Base-by-base conservation (phyloP, 2,797 vertebrate species). In the Dicrostonyx torquatus region DNA sequence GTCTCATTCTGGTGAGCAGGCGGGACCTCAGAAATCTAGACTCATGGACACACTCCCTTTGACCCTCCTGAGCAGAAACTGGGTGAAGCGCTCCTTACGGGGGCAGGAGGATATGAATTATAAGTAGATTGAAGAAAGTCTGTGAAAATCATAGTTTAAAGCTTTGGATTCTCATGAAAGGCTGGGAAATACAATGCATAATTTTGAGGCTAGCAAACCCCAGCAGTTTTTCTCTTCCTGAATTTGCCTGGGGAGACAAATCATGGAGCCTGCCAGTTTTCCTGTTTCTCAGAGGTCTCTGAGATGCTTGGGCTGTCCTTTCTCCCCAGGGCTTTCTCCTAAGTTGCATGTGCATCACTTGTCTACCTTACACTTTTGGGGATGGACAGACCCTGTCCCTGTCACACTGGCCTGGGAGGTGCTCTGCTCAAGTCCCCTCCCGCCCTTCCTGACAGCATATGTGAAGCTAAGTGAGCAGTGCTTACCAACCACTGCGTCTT, bases 101-200 rank as follows among this genome's bases (percentile, higher is more conserved):
- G 15, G 7, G 7, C 24, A 80, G 37, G 13, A 62, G 26, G 1
- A 60, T 91, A 29, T 70, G 62, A 72, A 40, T 83, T 82, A 40
- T 26, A 73, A 66, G 60, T 87, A 60, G 1, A 10, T 50, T 75
- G 58, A 94, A 17, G 45, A 83, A 72, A 72, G 20, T 87, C 45
- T 43, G 2, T n/a, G 73, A 75, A 88, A 79, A 83, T 70, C 24
- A 18, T 43, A 86, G 55, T 43, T 15, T 78, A 72, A 78, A 88
- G 83, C 37, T 90, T 87, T 82, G 68, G 62, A 91, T 26, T 88
- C 83, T 92, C 20, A 13, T 45, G 58, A 86, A 93, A 94, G 43
- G 15, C 48, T 86, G 58, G 79, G 64, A 86, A 66, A 62, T 10
- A 62, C n/a, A 18, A 29, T 31, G 34, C 37, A 7, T 90, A 62